phyloP scores from a whole-genome alignment of 2,888 invertebrate genomes.

The Herminia tarsipennalis region DNA sequence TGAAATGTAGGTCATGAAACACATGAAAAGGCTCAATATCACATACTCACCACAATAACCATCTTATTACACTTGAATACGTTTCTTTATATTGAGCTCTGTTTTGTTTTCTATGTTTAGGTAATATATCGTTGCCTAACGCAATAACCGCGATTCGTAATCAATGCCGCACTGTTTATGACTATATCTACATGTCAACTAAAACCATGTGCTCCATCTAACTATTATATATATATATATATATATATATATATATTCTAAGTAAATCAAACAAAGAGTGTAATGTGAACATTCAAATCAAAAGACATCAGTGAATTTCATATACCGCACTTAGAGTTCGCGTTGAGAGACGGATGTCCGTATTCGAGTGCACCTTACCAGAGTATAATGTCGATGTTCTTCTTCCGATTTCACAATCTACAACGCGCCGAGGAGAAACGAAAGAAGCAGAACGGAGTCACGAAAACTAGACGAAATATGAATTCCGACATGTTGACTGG shows the following conservation, averaged over 20 bases:
- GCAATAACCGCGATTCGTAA: not conserved
- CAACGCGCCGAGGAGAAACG: constrained; percentile 91
- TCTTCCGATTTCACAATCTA: constrained; percentile 97
- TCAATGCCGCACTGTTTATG: not conserved
- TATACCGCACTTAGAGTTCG: constrained; percentile 1
- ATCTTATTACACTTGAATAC: constrained; percentile 9
- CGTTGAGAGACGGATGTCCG: constrained; percentile 13
- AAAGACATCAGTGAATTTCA: constrained; percentile 26
- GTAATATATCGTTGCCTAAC: constrained; percentile 4
- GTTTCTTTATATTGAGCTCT: constrained; percentile 12
- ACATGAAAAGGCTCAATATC: constrained; percentile 30
- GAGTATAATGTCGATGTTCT: constrained; percentile 96
- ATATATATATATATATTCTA: not conserved
- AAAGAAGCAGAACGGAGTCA: constrained; percentile 56
- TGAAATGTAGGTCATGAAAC: constrained; percentile 54
- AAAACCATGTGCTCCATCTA: not conserved
- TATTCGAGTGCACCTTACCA: constrained; percentile 35
- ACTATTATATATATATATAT: not conserved
- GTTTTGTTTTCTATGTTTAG: constrained; percentile 7
- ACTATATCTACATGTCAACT: not conserved
- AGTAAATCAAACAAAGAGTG: constrained; percentile 11
- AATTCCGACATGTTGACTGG: constrained; percentile 88
- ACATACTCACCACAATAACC: constrained; percentile 12
- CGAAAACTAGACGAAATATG: constrained; percentile 62
- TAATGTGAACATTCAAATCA: constrained; percentile 26